Percentiles rank a stretch among this genome's conserved stretches.
These are phyloP conservation scores for Apus apus DNA, from an alignment of 2,113 vertebrate genomes.

Conservation along the genomic window DNA sequence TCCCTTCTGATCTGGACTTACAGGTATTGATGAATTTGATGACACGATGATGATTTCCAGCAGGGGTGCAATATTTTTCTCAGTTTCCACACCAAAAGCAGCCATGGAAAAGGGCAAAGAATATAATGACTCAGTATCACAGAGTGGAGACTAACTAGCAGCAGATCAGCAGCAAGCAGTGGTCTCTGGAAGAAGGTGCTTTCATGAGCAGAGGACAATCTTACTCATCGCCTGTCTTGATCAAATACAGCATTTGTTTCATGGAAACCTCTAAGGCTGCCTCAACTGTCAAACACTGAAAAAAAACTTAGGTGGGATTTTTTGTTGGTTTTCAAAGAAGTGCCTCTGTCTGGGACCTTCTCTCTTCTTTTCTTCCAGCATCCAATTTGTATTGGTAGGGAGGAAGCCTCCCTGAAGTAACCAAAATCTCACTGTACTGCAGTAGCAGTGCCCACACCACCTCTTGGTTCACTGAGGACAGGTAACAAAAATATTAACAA, in stretches of 20 bases:
- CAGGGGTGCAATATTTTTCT: constrained; percentile 22
- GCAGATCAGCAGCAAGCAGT: constrained; percentile 42
- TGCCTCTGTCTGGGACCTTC: not conserved
- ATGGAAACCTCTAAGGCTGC: no score
- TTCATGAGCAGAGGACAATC: not conserved
- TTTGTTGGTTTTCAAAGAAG: not conserved
- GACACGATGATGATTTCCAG: constrained; percentile 18
- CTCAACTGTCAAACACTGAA: not conserved
- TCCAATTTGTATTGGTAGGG: not conserved
- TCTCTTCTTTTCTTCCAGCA: not conserved
- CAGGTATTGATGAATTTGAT: not conserved
- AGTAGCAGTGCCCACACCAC: not conserved
- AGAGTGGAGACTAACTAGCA: constrained; percentile 47
- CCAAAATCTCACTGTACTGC: not conserved
- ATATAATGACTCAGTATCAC: constrained; percentile 55
- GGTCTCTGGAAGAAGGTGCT: constrained; percentile 51
- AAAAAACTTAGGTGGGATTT: not conserved
- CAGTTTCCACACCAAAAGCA: constrained; percentile 52
- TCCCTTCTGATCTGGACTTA: not conserved
- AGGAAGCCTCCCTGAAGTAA: not conserved
- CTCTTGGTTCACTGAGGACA: not conserved
- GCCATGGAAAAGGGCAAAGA: constrained; percentile 52
- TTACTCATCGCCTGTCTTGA: constrained; percentile 40
- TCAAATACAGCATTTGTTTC: no score
- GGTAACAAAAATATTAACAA: not conserved